phyloP scores from a whole-genome alignment of 2,797 vertebrate species.

The Schizopygopsis pylzovi region DNA sequence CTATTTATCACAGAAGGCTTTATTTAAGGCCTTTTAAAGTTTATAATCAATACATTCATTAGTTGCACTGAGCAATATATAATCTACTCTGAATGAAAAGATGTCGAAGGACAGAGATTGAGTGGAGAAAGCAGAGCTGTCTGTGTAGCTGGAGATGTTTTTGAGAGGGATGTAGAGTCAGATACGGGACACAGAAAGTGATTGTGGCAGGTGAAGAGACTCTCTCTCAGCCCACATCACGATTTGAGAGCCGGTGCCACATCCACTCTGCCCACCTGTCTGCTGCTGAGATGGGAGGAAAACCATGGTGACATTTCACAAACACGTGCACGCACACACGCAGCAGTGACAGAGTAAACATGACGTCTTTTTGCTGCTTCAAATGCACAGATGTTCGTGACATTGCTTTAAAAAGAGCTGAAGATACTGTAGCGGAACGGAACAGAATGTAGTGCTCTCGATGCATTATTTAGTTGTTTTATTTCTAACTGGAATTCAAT shows the following conservation, averaged over 20 bases:
- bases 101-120: constrained; percentile 33
- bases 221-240: constrained; percentile 28
- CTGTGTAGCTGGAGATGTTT: constrained; percentile 32
- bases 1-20: background rate
- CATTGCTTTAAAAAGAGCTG: constrained; percentile 33
- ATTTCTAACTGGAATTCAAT: too few relatives aligned
- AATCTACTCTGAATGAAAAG: constrained; percentile 20
- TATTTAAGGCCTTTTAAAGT: constrained; percentile 1
- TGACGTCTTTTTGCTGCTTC: background rate
- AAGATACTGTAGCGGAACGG: background rate
- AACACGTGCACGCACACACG: constrained; percentile 25
- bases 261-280: constrained; percentile 47
- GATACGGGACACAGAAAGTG: constrained; percentile 34
- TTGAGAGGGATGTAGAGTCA: constrained; percentile 31
- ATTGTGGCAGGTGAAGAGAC: constrained; percentile 40
- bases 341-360: constrained; percentile 19
- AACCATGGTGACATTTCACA: constrained; percentile 38
- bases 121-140: constrained; percentile 15
- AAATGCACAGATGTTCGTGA: constrained; percentile 3
- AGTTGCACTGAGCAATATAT: background rate
- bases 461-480: background rate
- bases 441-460: background rate
- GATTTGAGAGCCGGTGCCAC: constrained; percentile 23
- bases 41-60: constrained; percentile 21
- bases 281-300: constrained; percentile 20